Evolutionary conservation across 92 coral and sea anemone genomes (phyloP).

Genomic region (Zoanthus solanderi): DNA sequence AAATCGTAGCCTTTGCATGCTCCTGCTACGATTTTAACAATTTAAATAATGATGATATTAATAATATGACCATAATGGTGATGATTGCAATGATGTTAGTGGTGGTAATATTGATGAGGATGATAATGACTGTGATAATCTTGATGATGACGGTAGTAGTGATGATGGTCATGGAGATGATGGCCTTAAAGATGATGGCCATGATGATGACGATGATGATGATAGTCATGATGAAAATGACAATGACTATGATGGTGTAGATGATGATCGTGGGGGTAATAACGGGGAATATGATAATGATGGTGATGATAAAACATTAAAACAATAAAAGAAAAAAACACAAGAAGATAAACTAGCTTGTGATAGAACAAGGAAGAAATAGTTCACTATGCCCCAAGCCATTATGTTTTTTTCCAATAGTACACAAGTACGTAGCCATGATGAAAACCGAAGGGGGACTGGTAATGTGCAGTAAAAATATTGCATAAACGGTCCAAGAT

Average conservation of each 20-base stretch:
- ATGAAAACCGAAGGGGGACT: too few relatives aligned
- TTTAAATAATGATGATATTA: background rate
- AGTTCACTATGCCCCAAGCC: too few relatives aligned
- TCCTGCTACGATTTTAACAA: too few relatives aligned
- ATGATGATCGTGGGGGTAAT: background rate
- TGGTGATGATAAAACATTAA: background rate
- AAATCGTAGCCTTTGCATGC: too few relatives aligned
- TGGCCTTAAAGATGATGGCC: background rate
- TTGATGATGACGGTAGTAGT: background rate
- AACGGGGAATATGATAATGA: background rate
- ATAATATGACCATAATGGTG: background rate
- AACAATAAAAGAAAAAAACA: too few relatives aligned
- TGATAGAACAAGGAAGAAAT: too few relatives aligned
- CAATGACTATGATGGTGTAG: background rate
- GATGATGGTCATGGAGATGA: too few relatives aligned
- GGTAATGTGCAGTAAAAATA: too few relatives aligned
- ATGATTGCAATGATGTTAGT: background rate
- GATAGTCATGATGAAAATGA: background rate
- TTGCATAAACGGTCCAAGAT: too few relatives aligned
- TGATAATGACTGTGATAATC: background rate
- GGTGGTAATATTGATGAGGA: background rate
- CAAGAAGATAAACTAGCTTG: too few relatives aligned
- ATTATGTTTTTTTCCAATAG: too few relatives aligned
- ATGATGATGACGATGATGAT: background rate
- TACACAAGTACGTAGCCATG: too few relatives aligned